Evolutionary conservation across 2,113 vertebrate species (phyloP).

Genomic region (Corapipo altera): DNA sequence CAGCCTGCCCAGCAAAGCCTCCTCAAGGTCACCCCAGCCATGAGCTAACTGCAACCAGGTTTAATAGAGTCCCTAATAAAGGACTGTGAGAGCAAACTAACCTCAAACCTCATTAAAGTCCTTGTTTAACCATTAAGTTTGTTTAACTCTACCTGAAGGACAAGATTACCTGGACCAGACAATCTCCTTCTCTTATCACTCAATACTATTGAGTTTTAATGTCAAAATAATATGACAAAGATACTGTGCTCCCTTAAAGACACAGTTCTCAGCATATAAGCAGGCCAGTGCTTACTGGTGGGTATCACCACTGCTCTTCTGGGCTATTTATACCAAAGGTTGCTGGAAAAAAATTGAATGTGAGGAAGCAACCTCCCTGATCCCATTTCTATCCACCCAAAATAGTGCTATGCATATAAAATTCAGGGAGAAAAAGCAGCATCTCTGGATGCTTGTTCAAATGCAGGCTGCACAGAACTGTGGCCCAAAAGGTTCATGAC

Average conservation of each 20-base stretch:
- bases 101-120: neutral
- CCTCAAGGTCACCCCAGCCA: neutral
- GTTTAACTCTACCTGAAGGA: neutral
- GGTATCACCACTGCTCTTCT: neutral
- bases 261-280: neutral
- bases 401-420: neutral
- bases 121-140: neutral
- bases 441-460: neutral
- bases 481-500: neutral
- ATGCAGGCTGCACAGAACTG: neutral
- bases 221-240: neutral
- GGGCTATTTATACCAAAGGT: neutral
- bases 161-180: neutral
- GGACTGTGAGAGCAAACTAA: neutral
- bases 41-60: neutral
- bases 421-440: neutral
- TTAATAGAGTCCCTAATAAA: neutral
- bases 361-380: neutral
- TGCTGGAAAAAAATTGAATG: neutral
- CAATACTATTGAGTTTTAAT: neutral
- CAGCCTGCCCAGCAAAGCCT: neutral
- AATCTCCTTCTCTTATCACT: neutral
- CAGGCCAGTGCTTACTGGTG: neutral
- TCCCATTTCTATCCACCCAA: neutral
- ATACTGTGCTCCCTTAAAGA: neutral